Conservation (phyloP, 2,888 invertebrate genomes). For the Automeris io region DNA sequence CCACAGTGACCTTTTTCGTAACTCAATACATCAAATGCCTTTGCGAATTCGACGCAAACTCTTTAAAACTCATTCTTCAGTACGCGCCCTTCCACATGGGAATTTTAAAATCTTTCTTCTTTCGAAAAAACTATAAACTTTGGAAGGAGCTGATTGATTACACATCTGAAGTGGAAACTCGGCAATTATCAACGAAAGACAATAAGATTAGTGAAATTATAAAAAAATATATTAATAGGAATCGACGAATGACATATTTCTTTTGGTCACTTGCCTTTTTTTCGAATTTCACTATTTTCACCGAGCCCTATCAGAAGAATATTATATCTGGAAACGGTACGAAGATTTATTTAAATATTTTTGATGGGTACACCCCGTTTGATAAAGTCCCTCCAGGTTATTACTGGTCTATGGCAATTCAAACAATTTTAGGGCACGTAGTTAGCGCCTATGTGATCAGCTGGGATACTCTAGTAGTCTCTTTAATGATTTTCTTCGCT, state of each 20-base stretch:
- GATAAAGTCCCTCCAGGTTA: slow-evolving; percentile 41
- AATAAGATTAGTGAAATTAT: slow-evolving; percentile 23
- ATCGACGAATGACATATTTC: slow-evolving; percentile 41
- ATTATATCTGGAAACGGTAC: slow-evolving; percentile 34
- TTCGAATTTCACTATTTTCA: slow-evolving; percentile 41
- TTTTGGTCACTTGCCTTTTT: slow-evolving; percentile 41
- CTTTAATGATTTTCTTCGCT: slow-evolving; percentile 52
- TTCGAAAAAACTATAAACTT: slow-evolving; percentile 33
- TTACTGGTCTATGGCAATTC: slow-evolving; percentile 40
- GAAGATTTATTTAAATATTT: slow-evolving; percentile 35
- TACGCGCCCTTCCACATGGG: slow-evolving; percentile 54
- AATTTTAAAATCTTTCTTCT: slow-evolving; percentile 38
- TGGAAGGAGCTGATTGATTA: slow-evolving; percentile 42
- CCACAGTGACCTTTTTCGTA: slow-evolving; percentile 36
- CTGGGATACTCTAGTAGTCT: slow-evolving; percentile 48
- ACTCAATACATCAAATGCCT: slow-evolving; percentile 44
- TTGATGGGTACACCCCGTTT: slow-evolving; percentile 48
- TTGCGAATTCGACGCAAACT: slow-evolving; percentile 26
- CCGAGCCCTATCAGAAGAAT: slow-evolving; percentile 45
- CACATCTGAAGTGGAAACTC: slow-evolving; percentile 36
- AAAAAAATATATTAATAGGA: slow-evolving; percentile 30
- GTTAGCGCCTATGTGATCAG: slow-evolving; percentile 41
- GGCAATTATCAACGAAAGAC: slow-evolving; percentile 26
- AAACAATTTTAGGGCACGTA: slow-evolving; percentile 38
- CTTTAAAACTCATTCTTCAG: slow-evolving; percentile 38